Conservation (phyloP, 2,113 vertebrate species). For the Empidonax alnorum region DNA sequence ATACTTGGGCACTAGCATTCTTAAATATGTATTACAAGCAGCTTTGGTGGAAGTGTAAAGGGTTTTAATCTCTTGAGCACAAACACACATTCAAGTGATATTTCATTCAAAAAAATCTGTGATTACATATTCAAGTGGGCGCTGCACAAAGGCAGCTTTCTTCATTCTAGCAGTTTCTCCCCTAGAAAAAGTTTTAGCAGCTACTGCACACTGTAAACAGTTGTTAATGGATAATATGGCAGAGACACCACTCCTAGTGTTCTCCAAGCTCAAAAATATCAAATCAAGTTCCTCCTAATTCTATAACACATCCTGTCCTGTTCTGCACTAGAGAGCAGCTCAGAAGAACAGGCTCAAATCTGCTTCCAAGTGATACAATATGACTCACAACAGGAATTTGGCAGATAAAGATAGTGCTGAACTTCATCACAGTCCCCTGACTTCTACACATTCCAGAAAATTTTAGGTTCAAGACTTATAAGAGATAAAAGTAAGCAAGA, state of each 20-base stretch:
- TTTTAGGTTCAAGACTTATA: background rate
- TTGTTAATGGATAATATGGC: background rate
- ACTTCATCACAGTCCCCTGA: background rate
- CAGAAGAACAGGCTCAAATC: background rate
- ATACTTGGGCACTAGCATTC: background rate
- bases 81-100: background rate
- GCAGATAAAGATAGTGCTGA: background rate
- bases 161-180: background rate
- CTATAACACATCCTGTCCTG: background rate
- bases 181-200: background rate
- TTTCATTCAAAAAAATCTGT: background rate
- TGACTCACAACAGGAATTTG: background rate
- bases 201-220: background rate
- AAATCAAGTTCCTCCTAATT: background rate
- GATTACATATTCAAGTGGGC: background rate
- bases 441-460: background rate
- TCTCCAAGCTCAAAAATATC: background rate
- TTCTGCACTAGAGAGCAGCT: background rate
- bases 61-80: background rate
- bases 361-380: background rate
- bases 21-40: background rate
- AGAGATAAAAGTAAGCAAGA: background rate
- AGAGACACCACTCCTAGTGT: background rate
- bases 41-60: background rate
- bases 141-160: background rate